Evolutionary conservation across 2,797 vertebrate genomes (phyloP).

Genomic region (Phrynocephalus vlangalii): DNA sequence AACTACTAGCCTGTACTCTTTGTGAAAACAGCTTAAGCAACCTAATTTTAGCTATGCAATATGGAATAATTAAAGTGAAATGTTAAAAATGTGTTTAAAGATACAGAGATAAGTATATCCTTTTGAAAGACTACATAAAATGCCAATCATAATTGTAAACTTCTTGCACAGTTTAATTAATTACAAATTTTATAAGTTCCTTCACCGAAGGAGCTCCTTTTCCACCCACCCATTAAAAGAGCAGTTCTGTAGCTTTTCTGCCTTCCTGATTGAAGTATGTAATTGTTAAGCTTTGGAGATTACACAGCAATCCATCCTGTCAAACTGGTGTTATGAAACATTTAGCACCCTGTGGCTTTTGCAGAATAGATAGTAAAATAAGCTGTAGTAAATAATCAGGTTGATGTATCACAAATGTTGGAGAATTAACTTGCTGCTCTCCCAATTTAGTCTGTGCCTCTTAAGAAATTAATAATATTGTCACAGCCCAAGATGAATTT

Average conservation of each 20-base stretch:
- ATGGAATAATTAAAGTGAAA: constrained; percentile 12
- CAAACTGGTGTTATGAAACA: background rate
- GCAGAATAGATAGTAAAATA: background rate
- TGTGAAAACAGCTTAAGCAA: constrained; percentile 11
- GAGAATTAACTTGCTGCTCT: background rate
- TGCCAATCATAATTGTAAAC: background rate
- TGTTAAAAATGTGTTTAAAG: constrained; percentile 22
- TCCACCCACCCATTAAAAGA: background rate
- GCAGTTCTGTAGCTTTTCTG: background rate
- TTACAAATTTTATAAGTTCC: background rate
- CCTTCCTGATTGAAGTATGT: background rate
- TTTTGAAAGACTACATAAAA: background rate
- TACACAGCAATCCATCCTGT: background rate
- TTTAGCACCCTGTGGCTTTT: background rate
- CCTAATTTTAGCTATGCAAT: constrained; percentile 1
- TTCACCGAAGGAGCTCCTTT: background rate
- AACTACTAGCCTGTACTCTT: constrained; percentile 3
- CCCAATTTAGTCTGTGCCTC: background rate
- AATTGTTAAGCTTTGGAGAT: background rate
- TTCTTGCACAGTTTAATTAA: background rate
- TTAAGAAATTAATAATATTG: background rate
- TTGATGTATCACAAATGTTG: background rate
- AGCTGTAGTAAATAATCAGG: background rate
- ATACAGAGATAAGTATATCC: background rate
- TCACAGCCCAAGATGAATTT: background rate